Evolutionary conservation across 2,113 vertebrate genomes (phyloP), one percentile per base, ranked within the genome.

Genomic region (Thymallus thymallus): DNA sequence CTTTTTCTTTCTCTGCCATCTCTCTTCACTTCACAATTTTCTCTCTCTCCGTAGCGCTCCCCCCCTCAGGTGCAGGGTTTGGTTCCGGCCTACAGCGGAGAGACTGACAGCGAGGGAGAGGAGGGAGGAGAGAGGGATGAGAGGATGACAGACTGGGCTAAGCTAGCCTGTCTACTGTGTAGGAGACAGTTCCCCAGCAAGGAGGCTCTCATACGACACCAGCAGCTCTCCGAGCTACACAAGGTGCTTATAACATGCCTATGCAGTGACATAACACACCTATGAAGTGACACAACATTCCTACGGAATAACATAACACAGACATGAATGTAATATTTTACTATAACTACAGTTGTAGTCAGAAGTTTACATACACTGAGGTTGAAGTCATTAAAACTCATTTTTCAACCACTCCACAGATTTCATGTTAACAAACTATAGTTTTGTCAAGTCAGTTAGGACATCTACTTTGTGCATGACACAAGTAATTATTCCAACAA

Each of bases 151-250:
- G 95, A 97, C 91, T 97, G 96, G 96, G 91, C 90, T 72, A 97
- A 97, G 76, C 86, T 97, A 86, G 95, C 95, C 22, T 97, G 96
- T 84, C 87, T 97, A 67, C 92, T 97, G 24, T 97, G 96, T 84
- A 89, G 95, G 71, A 93, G 96, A 73, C 95, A 97, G 88, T 97
- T 97, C 75, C 95, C 96, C 72, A 96, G 94, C 89, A 97, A 96
- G 79, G 96, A 96, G 70, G 94, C 95, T 0, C 93, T 97, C 3
- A 94, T 95, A 76, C 87, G 95, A 29, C 96, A 97, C 83, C 95
- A 97, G 87, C 96, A 96, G 91, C 95, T 97, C 46, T 97, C 95
- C 0, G 95, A 96, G 68, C 93, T 97, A 4, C 96, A 97, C 79
- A 95, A 96, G 92, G 96, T 97, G 72, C 80, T 0, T 1, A 22